Base-by-base conservation (phyloP, 2,888 invertebrate species). In the Falcaria lacertinaria region DNA sequence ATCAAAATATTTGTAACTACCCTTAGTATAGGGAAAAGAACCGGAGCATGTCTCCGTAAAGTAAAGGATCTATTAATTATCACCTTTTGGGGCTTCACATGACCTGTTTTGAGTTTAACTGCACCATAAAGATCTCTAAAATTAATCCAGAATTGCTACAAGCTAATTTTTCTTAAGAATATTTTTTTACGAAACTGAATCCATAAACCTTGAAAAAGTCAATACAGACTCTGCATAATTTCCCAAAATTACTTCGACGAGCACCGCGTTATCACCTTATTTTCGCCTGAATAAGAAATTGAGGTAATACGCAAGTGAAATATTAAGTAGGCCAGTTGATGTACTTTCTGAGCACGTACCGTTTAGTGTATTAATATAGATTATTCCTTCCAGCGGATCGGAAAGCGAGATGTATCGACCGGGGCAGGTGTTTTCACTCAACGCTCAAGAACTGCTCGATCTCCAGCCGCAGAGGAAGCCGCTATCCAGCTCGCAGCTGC, bases 361-460 rank as follows among this genome's bases (percentile, higher is more conserved):
- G 6, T 13, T 36, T 22, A 36, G 15, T 22, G 15, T 37, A 11
- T 15, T 15, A 37, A 25, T 25, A 22, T 14, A 15, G 16, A 22
- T 22, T 37, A n/a, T 32, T 36, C 4, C 14, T 25, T 6, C 38
- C 69, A 80, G 74, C 51, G 79, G 80, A 43, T 54, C 64, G n/a
- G 73, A 76, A 11, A 35, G 52, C 8, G 76, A 84, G 45, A 73
- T 84, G 48, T 89, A 89, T 55, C 80, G 87, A 0, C 89, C 87
- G 5, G 89, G 89, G 1, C 89, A 89, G 54, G 89, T 89, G 44
- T 81, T 78, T 52, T 88, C 88, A 0, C 62, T 89, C 5, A 86
- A 88, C 54, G 51, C 78, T 0, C 85, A 78, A 48, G 89, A 89
- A 44, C 64, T 89, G 1, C 45, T 89, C 33, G 89, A 87, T 1